Evolutionary conservation across 2,888 invertebrate genomes (phyloP).

Genomic region (Caenorhabditis sp.): DNA sequence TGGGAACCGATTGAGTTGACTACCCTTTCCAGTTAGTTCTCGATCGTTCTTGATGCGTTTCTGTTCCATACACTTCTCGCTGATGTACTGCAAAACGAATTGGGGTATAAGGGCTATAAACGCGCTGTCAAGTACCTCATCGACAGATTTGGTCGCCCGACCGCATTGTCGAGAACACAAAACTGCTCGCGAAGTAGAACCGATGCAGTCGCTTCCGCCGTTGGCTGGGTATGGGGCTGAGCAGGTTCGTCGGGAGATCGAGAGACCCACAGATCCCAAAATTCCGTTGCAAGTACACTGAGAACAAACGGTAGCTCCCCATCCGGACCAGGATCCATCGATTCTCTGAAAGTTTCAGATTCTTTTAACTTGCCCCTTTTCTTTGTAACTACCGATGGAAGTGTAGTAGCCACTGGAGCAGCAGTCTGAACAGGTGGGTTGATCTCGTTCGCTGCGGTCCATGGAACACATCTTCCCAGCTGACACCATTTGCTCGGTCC

Average conservation of each 20-base stretch:
- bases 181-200: conserved; percentile 75
- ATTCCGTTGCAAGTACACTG: conserved; percentile 79
- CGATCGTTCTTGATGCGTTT: conserved; percentile 78
- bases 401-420: conserved; percentile 49
- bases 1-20: conserved; percentile 80
- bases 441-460: conserved; percentile 72
- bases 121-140: conserved; percentile 73
- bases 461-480: conserved; percentile 82
- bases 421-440: conserved; percentile 46
- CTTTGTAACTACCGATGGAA: conserved; percentile 26
- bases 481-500: conserved; percentile 81
- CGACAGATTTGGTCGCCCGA: conserved; percentile 72
- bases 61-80: conserved; percentile 79
- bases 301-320: conserved; percentile 77
- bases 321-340: conserved; percentile 82
- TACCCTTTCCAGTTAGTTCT: conserved; percentile 81
- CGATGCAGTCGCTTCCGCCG: conserved; percentile 81
- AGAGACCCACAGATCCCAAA: conserved; percentile 63
- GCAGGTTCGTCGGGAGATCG: conserved; percentile 74
- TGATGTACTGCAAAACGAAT: conserved; percentile 76
- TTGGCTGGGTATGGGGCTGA: conserved; percentile 80
- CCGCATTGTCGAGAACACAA: conserved; percentile 78
- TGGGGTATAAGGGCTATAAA: conserved; percentile 9
- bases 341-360: conserved; percentile 66
- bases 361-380: too few species aligned